Evolutionary conservation across 2,888 invertebrate species (phyloP), one percentile per base, ranked within the genome.

Genomic region (Melanotus villosus): DNA sequence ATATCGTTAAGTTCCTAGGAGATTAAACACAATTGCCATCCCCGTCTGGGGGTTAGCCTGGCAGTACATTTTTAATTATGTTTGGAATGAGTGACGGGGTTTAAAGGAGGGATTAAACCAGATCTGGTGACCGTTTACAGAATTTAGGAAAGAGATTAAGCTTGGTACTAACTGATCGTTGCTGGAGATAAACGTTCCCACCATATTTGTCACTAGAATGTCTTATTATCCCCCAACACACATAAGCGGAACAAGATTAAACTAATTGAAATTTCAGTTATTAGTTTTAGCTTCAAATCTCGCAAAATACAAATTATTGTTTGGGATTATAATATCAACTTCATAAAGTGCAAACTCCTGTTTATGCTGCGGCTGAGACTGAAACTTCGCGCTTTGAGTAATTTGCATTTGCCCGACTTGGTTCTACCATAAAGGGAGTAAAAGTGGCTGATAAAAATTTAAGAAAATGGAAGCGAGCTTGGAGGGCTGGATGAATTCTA

Each of bases 321-420:
- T 12, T n/a, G 50, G 50, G 9, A 18, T 7, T 43, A 7, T 41
- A 9, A n/a, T 45, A 50, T 50, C 16, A 12, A 50, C 1, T 26
- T 30, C 26, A 26, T 50, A 50, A 50, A 50, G 50, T 50, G 50
- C 50, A 50, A 50, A 50, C 26, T 26, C 14, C 26, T 50, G 50
- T 50, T 26, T 14, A 14, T 50, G 16, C 3, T 50, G 16, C 18
- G 4, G n/a, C 30, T 50, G 12, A 26, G 5, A n/a, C n/a, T 14
- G n/a, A 10, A 43, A 43, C 19, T 43, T 43, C 6, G 7, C 19
- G 43, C 14, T 41, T 16, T 41, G 4, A 41, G 10, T 10, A 2
- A 38, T 38, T 12, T 14, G 10, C 21, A 26, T 5, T 26, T 26
- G 26, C 4, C 3, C 7, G 26, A 3, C n/a, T n/a, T n/a, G n/a